A percentile compares a stretch with the other conserved stretches of the same genome.
Evolutionary conservation across 2,888 invertebrate genomes (phyloP).

Genomic region (Lasioglossum pauxillum): DNA sequence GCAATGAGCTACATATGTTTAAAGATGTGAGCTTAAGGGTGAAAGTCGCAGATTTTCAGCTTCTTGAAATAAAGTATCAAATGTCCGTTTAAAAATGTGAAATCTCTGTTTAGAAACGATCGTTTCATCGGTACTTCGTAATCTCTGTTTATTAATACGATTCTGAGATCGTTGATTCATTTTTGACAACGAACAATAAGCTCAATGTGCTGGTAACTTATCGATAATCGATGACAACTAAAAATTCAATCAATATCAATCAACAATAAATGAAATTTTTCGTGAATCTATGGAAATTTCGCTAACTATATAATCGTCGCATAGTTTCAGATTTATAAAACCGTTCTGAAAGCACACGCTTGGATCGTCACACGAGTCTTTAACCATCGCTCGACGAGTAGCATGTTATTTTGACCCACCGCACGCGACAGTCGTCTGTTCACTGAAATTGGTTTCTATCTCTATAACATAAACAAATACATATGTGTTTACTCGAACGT

Average conservation of each 20-base stretch:
- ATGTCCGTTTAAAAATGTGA: too few relatives aligned
- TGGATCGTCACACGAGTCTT: neutral
- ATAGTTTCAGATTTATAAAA: neutral
- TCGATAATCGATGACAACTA: too few relatives aligned
- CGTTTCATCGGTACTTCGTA: too few relatives aligned
- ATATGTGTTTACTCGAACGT: neutral
- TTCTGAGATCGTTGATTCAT: too few relatives aligned
- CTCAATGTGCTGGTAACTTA: too few relatives aligned
- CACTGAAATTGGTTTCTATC: neutral
- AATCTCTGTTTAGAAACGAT: too few relatives aligned
- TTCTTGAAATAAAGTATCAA: too few relatives aligned
- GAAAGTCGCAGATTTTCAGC: too few relatives aligned
- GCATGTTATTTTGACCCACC: neutral
- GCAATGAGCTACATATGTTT: too few relatives aligned
- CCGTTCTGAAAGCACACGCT: neutral
- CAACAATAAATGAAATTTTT: neutral
- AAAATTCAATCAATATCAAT: neutral
- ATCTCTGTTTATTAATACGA: too few relatives aligned
- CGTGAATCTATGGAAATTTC: neutral
- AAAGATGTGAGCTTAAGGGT: too few relatives aligned
- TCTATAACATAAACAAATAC: neutral
- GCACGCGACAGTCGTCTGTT: slow-evolving; percentile 2
- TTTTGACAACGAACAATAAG: too few relatives aligned
- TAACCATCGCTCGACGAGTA: neutral
- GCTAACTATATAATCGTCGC: neutral